Evolutionary conservation across 53 echinoderm and acorn worm genomes (phyloP).

Genomic region (Temnopleurus reevesii): DNA sequence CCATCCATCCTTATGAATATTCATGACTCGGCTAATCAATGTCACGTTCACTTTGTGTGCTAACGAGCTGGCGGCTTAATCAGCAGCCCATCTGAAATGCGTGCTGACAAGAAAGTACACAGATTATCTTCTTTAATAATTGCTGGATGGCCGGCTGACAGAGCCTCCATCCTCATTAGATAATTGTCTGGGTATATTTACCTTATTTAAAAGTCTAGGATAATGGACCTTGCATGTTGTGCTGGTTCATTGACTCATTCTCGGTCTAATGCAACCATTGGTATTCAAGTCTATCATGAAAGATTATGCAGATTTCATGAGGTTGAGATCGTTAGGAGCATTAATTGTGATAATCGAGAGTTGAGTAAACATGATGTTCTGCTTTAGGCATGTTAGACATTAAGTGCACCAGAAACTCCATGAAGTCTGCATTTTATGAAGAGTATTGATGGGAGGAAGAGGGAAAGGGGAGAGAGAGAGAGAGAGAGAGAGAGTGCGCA

Average conservation of each 20-base stretch:
- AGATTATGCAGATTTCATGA: neutral
- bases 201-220: neutral
- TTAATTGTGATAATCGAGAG: constrained; percentile 12
- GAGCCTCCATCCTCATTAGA: neutral
- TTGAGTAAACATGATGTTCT: neutral
- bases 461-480: neutral
- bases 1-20: constrained; percentile 23
- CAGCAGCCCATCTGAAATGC: neutral
- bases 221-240: neutral
- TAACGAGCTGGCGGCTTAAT: neutral
- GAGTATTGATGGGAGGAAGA: neutral
- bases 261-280: no score
- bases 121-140: constrained; percentile 27
- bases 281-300: neutral
- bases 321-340: neutral
- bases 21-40: constrained; percentile 16
- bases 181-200: constrained; percentile 43
- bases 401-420: neutral
- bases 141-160: neutral
- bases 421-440: neutral
- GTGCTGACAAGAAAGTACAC: constrained; percentile 1
- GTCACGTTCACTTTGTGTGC: constrained; percentile 37
- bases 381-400: neutral
- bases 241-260: constrained; percentile 32
- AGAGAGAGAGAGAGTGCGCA: neutral